Percentiles rank a stretch among this genome's conserved stretches.
Conservation (phyloP, 1,140 invertebrate species). For the Xylocopa sonorina region DNA sequence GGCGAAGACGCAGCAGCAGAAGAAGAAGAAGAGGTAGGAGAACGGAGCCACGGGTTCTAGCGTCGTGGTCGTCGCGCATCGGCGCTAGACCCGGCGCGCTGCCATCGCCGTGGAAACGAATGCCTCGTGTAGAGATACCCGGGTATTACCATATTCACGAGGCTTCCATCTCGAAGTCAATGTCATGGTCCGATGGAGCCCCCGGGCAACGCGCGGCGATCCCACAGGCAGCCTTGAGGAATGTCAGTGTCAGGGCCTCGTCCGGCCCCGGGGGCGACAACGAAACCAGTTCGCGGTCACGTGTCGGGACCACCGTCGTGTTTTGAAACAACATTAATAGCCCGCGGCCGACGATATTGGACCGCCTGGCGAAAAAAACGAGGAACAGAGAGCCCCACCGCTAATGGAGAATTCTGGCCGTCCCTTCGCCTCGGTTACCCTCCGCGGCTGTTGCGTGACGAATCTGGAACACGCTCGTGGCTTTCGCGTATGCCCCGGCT, state of each 20-base stretch:
- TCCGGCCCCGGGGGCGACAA: slow-evolving; percentile 64
- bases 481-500: neutral
- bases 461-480: slow-evolving; percentile 18
- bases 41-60: too few relatives aligned
- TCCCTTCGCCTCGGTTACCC: neutral
- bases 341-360: slow-evolving; percentile 22
- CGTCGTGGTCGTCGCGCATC: too few relatives aligned
- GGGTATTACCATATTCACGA: slow-evolving; percentile 76
- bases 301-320: slow-evolving; percentile 47
- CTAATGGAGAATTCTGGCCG: neutral
- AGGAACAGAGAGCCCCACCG: neutral
- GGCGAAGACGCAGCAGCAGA: neutral
- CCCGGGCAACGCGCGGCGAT: slow-evolving; percentile 40
- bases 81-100: too few relatives aligned
- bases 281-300: slow-evolving; percentile 75
- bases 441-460: neutral
- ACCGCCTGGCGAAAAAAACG: neutral
- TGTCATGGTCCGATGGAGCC: slow-evolving; percentile 72
- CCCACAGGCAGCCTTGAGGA: slow-evolving; percentile 71
- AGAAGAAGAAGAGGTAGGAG: neutral
- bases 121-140: slow-evolving; percentile 25
- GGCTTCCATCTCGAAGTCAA: slow-evolving; percentile 76
- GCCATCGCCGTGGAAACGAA: slow-evolving; percentile 50
- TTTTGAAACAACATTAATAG: slow-evolving; percentile 75
- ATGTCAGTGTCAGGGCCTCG: slow-evolving; percentile 76